Conservation (phyloP, 1,140 invertebrate genomes). For the Eciton burchellii region DNA sequence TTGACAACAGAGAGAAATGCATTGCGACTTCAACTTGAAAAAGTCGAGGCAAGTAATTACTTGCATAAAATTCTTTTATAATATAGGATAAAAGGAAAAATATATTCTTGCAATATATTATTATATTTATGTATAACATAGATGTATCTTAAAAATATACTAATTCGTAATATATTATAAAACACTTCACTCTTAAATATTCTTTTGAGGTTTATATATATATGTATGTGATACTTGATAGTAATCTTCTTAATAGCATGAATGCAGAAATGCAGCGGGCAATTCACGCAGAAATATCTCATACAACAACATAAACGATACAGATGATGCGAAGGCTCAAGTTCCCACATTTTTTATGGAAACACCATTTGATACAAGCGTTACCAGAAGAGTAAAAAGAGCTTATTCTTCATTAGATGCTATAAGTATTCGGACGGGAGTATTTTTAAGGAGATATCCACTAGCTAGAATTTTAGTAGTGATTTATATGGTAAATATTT, state of each 20-base stretch:
- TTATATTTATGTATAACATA: no score
- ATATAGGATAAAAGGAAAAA: no score
- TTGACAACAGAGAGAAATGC: conserved; percentile 93
- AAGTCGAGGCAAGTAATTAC: conserved; percentile 90
- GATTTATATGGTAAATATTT: conserved; percentile 89
- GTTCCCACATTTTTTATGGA: conserved; percentile 91
- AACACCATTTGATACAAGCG: conserved; percentile 91
- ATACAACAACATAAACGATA: conserved; percentile 88
- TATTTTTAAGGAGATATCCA: conserved; percentile 93
- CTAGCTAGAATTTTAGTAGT: conserved; percentile 92
- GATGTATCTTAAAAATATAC: no score
- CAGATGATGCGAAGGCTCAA: conserved; percentile 89
- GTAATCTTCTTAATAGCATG: conserved; percentile 79
- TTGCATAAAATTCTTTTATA: no score
- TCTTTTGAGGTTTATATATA: neutral
- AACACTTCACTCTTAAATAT: no score
- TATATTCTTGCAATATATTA: no score
- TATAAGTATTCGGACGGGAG: conserved; percentile 91
- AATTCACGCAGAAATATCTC: conserved; percentile 80
- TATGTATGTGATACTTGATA: neutral
- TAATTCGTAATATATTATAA: no score
- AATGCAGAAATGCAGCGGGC: conserved; percentile 84
- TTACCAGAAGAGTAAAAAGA: conserved; percentile 92
- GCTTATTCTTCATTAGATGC: conserved; percentile 92
- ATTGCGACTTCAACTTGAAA: conserved; percentile 91